A percentile compares a stretch with the other conserved stretches of the same genome.
Evolutionary conservation across 2,797 vertebrate genomes (phyloP).

Genomic region (Buceros bicornis): DNA sequence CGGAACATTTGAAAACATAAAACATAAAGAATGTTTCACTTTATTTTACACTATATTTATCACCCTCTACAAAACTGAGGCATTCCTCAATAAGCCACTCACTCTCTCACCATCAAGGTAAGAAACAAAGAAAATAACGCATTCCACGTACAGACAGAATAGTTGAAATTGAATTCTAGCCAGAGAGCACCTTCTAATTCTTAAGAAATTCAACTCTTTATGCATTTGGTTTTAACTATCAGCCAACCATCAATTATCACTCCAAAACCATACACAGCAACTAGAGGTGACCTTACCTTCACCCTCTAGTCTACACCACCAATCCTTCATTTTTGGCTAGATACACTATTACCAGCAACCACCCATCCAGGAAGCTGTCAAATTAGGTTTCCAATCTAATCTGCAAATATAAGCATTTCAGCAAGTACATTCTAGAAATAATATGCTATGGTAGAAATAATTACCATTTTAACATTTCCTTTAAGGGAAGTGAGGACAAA

Average conservation of each 20-base stretch:
- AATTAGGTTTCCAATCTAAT: constrained; percentile 78
- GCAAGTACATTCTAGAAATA: constrained; percentile 49
- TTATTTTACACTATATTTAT: not conserved
- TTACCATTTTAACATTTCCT: constrained; percentile 70
- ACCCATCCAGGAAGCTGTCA: constrained; percentile 73
- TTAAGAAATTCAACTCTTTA: constrained; percentile 5
- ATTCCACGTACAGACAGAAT: not conserved
- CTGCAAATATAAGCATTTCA: constrained; percentile 76
- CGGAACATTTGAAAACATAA: not conserved
- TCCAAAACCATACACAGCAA: constrained; percentile 15
- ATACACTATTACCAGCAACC: constrained; percentile 60
- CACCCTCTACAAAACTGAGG: not conserved
- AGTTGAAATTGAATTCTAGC: not conserved
- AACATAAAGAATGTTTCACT: not conserved
- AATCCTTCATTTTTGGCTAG: constrained; percentile 76
- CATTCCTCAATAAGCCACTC: not conserved
- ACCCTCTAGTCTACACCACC: constrained; percentile 64
- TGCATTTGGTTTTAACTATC: constrained; percentile 51
- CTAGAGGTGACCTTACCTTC: constrained; percentile 74
- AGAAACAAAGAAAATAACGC: not conserved
- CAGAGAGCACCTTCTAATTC: constrained; percentile 18
- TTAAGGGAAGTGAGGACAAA: constrained; percentile 62
- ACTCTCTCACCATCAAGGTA: not conserved
- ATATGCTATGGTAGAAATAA: not conserved
- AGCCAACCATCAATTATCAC: constrained; percentile 46